phyloP scores from a whole-genome alignment of 2,113 vertebrate genomes.

The Planiliza haematocheilus region DNA sequence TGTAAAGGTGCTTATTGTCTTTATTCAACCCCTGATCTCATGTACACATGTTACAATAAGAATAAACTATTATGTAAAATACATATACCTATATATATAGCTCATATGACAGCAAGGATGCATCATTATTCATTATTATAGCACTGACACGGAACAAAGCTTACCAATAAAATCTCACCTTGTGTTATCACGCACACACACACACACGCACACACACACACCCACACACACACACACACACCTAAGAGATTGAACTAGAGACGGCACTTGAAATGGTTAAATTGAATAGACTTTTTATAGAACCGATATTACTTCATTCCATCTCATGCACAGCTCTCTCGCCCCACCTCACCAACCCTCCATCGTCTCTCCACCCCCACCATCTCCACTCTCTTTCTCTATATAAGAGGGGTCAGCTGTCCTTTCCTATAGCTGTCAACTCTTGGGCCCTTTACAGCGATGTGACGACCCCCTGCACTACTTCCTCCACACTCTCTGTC shows the following conservation, averaged over 20 bases:
- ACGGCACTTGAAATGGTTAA: slow-evolving; percentile 44
- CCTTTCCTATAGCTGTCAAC: slow-evolving; percentile 65
- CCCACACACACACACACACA: neutral
- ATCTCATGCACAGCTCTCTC: slow-evolving; percentile 6
- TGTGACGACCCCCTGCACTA: slow-evolving; percentile 37
- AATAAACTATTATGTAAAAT: neutral
- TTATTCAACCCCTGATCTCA: too few species aligned
- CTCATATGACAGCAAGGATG: too few species aligned
- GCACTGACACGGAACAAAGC: slow-evolving; percentile 11
- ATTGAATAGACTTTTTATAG: slow-evolving; percentile 51
- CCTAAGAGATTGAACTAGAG: slow-evolving; percentile 27
- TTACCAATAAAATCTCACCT: slow-evolving; percentile 40
- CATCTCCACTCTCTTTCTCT: slow-evolving; percentile 24
- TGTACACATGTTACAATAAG: neutral
- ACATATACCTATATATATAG: too few species aligned
- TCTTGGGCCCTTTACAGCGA: slow-evolving; percentile 54
- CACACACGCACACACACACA: neutral
- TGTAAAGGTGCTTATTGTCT: too few species aligned
- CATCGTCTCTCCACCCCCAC: neutral
- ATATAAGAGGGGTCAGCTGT: slow-evolving; percentile 63
- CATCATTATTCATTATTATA: neutral
- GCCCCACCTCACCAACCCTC: neutral
- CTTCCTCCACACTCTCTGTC: neutral
- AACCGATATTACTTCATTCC: slow-evolving; percentile 32
- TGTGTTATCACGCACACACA: neutral